phyloP scores from a whole-genome alignment of 2,113 vertebrate genomes.

The Cervus canadensis region DNA sequence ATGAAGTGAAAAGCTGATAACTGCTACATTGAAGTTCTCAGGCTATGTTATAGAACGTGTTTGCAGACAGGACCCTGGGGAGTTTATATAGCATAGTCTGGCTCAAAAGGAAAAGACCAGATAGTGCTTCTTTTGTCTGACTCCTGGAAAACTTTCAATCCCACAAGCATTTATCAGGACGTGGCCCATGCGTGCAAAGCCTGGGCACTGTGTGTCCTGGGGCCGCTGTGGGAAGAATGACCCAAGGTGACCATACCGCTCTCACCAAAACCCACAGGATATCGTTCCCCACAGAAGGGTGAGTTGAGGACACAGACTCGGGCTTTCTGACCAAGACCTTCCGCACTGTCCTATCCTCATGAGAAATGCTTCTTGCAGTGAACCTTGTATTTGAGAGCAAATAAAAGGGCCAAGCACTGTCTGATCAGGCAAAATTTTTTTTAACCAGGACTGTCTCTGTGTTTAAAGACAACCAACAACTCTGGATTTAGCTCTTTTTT shows the following conservation, averaged over 20 bases:
- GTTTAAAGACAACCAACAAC: conserved; percentile 7
- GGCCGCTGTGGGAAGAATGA: background rate
- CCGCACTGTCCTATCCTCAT: background rate
- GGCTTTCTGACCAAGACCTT: conserved; percentile 4
- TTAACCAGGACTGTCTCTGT: background rate
- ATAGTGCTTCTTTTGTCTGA: background rate
- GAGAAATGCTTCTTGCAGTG: background rate
- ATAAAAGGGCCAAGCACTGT: background rate
- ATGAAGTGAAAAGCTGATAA: background rate
- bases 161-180: conserved; percentile 2
- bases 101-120: background rate
- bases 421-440: background rate
- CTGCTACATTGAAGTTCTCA: background rate
- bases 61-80: background rate
- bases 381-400: background rate
- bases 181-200: background rate
- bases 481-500: background rate
- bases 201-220: background rate
- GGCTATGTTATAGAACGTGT: background rate
- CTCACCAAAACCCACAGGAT: background rate
- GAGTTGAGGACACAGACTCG: background rate
- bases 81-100: background rate
- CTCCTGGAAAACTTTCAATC: background rate
- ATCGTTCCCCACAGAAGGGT: conserved; percentile 16
- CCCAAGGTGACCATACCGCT: background rate